phyloP scores from a whole-genome alignment of 2,113 vertebrate genomes.

The Melanostigma gelatinosum region DNA sequence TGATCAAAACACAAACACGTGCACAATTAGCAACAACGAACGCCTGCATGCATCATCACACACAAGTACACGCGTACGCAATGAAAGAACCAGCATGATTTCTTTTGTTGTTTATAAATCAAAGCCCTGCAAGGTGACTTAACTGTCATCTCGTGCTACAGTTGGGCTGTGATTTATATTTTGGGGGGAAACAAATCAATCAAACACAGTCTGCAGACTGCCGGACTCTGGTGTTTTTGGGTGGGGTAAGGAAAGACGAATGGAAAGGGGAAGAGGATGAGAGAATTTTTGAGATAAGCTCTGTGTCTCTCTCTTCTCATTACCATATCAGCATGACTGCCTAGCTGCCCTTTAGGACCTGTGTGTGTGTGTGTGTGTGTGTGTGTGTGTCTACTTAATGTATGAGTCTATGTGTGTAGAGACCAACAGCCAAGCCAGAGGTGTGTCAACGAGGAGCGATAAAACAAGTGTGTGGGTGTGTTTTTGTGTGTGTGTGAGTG shows the following conservation, averaged over 20 bases:
- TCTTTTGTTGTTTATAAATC: conserved; percentile 13
- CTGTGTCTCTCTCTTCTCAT: conserved; percentile 57
- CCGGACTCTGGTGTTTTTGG: conserved; percentile 30
- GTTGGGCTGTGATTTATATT: conserved; percentile 31
- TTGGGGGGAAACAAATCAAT: conserved; percentile 15
- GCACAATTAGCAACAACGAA: conserved; percentile 37
- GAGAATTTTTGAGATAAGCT: conserved; percentile 64
- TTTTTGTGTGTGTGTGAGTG: neutral
- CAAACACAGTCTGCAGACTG: conserved; percentile 26
- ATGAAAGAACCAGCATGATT: conserved; percentile 5
- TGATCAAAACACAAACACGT: conserved; percentile 44
- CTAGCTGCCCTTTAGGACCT: conserved; percentile 48
- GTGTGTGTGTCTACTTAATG: conserved; percentile 13
- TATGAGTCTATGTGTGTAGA: conserved; percentile 19
- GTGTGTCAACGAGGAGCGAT: conserved; percentile 19
- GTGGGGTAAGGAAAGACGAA: conserved; percentile 38
- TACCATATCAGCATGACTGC: conserved; percentile 65
- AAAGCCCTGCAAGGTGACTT: conserved; percentile 15
- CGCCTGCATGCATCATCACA: conserved; percentile 27
- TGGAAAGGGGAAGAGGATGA: conserved; percentile 28
- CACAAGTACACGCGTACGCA: conserved; percentile 22
- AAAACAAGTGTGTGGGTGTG: conserved; percentile 25
- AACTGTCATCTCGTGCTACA: conserved; percentile 16
- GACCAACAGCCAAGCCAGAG: conserved; percentile 13
- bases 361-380: conserved; percentile 23